These are phyloP conservation scores for Chionoecetes opilio DNA, from an alignment of 1,140 invertebrate species.

Conservation along the genomic window DNA sequence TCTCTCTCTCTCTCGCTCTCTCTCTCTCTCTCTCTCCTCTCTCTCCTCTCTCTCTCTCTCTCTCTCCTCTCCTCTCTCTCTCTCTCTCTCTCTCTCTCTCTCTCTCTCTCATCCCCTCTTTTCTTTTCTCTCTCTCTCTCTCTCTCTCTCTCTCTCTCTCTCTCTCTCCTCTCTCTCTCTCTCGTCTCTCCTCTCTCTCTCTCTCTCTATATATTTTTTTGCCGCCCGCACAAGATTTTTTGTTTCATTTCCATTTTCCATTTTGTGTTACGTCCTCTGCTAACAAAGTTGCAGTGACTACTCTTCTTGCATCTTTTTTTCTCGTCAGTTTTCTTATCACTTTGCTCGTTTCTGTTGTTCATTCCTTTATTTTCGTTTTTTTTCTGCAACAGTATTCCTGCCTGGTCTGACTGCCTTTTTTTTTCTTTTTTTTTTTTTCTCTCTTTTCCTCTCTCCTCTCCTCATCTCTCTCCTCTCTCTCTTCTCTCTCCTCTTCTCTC, in stretches of 20 bases:
- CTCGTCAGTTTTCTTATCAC: no score
- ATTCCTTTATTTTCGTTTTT: no score
- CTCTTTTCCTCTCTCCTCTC: background rate
- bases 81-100: conserved; percentile 50
- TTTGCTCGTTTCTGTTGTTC: no score
- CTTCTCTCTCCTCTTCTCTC: conserved; percentile 74
- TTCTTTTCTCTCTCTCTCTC: conserved; percentile 66
- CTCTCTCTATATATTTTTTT: conserved; percentile 53
- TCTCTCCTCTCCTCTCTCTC: no score
- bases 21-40: no score
- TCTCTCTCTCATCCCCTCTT: conserved; percentile 21
- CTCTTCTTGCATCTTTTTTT: no score
- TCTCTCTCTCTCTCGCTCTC: no score
- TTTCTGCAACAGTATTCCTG: background rate
- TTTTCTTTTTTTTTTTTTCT: background rate
- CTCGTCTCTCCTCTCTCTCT: conserved; percentile 81
- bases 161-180: conserved; percentile 55
- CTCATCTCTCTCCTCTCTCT: background rate
- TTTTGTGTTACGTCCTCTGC: background rate
- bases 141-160: conserved; percentile 81
- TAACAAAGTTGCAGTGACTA: background rate
- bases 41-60: no score
- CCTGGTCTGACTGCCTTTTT: no score
- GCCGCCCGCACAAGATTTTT: no score
- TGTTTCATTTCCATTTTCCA: background rate